Conservation (phyloP, 2,888 invertebrate genomes). For the Alloscopus bannaensis region DNA sequence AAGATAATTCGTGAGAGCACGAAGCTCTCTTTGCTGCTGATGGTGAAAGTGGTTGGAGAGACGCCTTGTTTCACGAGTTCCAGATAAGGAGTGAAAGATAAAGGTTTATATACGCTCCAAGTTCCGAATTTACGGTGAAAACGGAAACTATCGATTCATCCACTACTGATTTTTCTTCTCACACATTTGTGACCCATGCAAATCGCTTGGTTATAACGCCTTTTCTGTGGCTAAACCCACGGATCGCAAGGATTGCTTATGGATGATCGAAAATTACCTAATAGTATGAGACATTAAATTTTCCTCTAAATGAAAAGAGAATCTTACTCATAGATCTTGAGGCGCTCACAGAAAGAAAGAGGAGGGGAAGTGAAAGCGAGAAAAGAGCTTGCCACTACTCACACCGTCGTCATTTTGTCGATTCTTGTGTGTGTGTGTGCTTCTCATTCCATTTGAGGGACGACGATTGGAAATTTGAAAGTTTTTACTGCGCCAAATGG, state of each 20-base stretch:
- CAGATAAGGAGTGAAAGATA: constrained; percentile 29
- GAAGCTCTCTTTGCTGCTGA: background rate
- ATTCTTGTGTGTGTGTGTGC: constrained; percentile 33
- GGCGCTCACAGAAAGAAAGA: constrained; percentile 22
- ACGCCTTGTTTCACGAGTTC: background rate
- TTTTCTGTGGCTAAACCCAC: background rate
- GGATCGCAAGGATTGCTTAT: background rate
- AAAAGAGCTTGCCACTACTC: no score
- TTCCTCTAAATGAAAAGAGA: constrained; percentile 53
- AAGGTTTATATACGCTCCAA: constrained; percentile 22
- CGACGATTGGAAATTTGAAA: constrained; percentile 49
- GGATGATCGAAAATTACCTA: constrained; percentile 34
- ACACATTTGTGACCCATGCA: constrained; percentile 23
- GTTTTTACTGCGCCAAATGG: constrained; percentile 60
- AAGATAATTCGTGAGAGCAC: background rate
- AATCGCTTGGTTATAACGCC: no score
- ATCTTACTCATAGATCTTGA: constrained; percentile 53
- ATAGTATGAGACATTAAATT: constrained; percentile 52
- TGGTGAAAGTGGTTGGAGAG: background rate
- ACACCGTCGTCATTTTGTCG: no score
- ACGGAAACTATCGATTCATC: constrained; percentile 33
- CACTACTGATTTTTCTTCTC: constrained; percentile 6
- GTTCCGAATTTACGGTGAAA: constrained; percentile 10
- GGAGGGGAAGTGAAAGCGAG: no score
- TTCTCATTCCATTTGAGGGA: constrained; percentile 35